Base-by-base conservation (phyloP, 2,888 invertebrate genomes). In the Thymelicus sylvestris region DNA sequence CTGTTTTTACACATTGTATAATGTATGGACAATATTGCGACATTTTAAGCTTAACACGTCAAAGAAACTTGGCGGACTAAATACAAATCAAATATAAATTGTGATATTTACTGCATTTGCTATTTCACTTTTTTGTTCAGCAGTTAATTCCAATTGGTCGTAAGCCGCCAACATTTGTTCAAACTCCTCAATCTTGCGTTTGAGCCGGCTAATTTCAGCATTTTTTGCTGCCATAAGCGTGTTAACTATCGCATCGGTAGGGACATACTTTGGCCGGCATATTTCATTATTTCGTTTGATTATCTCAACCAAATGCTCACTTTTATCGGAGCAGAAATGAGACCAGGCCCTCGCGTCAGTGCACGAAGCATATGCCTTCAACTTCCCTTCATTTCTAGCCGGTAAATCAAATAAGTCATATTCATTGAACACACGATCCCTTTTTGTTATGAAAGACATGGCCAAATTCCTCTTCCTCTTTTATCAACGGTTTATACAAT, bases 281-380 rank as follows among this genome's bases (percentile, higher is more conserved):
- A 78, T 86, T 63, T 90, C 90, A 67, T 90, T 91, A 80, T 94
- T 93, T 48, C 89, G 81, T 76, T 92, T 94, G 69, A 95, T 92
- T 69, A 94, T 80, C 66, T 95, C 95, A 38, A 95, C 86, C 74
- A 95, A 89, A 77, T 95, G 95, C 81, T 95, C 95, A 59, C 91
- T 90, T 76, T 95, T 91, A 71, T 95, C 94, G 55, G 95, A 91
- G 68, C 88, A 86, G 78, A 93, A 93, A 78, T 93, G 93, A 8
- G 94, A 94, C 95, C 95, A 95, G 2, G 95, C 95, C 71, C 95
- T 84, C 7, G 94, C 87, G 81, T 95, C 95, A 5, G 94, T 94
- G 66, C 94, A 94, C 39, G 95, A 95, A 66, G 89, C 82, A 77
- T 95, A 95, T 0, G 90, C 90, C 82, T 95, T 95, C 63, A 95